Percentiles rank a stretch among this genome's conserved stretches.
phyloP scores from a whole-genome alignment of 2,113 vertebrate species.

The Sinocyclocheilus anshuiensis region DNA sequence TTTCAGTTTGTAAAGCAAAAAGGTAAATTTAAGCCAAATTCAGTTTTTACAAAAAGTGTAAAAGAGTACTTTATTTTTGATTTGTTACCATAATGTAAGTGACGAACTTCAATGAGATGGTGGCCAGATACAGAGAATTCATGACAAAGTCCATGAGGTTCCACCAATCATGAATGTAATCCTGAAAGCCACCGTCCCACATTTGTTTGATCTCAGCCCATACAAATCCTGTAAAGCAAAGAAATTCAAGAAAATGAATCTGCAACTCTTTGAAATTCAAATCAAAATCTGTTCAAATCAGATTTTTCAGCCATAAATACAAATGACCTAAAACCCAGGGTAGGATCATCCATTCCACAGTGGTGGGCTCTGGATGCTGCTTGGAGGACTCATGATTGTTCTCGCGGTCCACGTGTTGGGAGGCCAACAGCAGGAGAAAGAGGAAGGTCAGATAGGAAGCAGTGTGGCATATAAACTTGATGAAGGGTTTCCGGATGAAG shows the following conservation, averaged over 20 bases:
- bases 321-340: constrained; percentile 92
- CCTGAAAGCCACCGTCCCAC: constrained; percentile 98
- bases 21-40: neutral
- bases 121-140: constrained; percentile 99
- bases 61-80: neutral
- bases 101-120: constrained; percentile 97
- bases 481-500: constrained; percentile 99
- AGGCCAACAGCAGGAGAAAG: constrained; percentile 96
- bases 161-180: constrained; percentile 99
- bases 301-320: neutral
- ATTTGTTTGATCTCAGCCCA: constrained; percentile 99
- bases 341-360: constrained; percentile 98
- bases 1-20: neutral
- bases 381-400: constrained; percentile 87
- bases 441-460: constrained; percentile 97
- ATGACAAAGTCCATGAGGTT: constrained; percentile 99
- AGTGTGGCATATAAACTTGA: constrained; percentile 99
- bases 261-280: neutral
- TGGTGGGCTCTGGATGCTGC: constrained; percentile 76
- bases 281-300: neutral
- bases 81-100: constrained; percentile 89
- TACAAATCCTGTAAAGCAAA: constrained; percentile 85
- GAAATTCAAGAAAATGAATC: neutral
- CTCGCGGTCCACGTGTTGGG: constrained; percentile 91
- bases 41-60: neutral